Percentiles rank a stretch among this genome's conserved stretches.
These are phyloP conservation scores for Probosciger aterrimus DNA, from an alignment of 2,113 vertebrate species.

Conservation along the genomic window DNA sequence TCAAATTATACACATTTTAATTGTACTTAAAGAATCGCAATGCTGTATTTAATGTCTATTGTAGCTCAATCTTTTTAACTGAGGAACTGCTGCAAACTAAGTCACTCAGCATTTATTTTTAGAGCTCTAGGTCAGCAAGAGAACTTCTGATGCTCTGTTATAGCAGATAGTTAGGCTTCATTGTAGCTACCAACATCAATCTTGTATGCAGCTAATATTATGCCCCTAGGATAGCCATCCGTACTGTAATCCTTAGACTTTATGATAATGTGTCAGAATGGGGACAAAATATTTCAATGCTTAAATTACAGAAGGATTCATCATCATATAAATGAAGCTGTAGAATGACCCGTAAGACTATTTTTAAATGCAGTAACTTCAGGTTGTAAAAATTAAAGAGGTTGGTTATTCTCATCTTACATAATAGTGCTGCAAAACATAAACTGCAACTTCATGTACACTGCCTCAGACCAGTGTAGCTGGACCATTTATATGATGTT, in stretches of 20 bases:
- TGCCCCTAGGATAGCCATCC: not conserved
- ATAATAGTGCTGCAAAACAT: not conserved
- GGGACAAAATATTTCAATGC: not conserved
- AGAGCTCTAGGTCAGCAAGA: constrained; percentile 21
- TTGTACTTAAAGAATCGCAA: not conserved
- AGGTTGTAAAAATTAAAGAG: not conserved
- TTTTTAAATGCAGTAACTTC: constrained; percentile 15
- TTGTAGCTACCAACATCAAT: constrained; percentile 1
- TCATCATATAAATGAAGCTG: not conserved
- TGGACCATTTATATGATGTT: not conserved
- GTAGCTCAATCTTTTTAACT: not conserved
- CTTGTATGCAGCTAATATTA: not conserved
- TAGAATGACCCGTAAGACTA: not conserved
- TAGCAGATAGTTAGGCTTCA: not conserved
- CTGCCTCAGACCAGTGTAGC: not conserved
- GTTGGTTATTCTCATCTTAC: not conserved
- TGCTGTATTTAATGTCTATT: not conserved
- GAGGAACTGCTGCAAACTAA: not conserved
- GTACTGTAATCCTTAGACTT: not conserved
- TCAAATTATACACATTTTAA: not conserved
- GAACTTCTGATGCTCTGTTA: not conserved
- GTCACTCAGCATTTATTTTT: constrained; percentile 20
- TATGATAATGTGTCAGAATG: not conserved
- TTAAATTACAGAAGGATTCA: constrained; percentile 5
- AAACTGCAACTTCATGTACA: not conserved